Evolutionary conservation across 2,797 vertebrate genomes (phyloP), one percentile per base, ranked within the genome.

Genomic region (Liasis olivaceus): DNA sequence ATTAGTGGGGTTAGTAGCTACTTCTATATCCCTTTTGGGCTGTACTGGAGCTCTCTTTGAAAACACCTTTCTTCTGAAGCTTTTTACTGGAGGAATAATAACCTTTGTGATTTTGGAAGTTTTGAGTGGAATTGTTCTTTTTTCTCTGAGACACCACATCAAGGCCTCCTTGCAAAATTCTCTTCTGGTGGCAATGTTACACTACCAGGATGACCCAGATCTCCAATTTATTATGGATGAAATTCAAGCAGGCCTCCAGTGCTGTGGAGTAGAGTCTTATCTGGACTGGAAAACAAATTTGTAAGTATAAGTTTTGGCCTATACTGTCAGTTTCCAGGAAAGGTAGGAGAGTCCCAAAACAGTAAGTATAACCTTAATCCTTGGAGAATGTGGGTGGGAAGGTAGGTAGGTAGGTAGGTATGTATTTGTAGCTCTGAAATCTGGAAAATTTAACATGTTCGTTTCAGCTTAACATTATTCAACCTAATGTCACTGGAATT

Each of bases 181-280:
- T 28, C 98, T 99, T 97, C 94, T 96, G 17, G 81, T 96, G 2
- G 98, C 98, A 85, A 96, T 99, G 92, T 95, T 89, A 36, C 97
- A 95, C 84, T 99, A 99, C 97, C 98, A 98, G 95, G 98, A 99
- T 0, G 98, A 99, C 84, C 97, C 98, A 0, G 99, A 99, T 96
- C 96, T 99, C 92, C 97, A 94, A 92, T 99, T 99, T 97, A 97
- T 99, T 95, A 97, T 98, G 2, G 98, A 99, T 13, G 98, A 99
- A 97, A 97, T 99, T 89, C 99, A 99, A 96, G 91, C 92, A 0
- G 98, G 98, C 85, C 97, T 99, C 91, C 98, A 95, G 93, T 99
- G 99, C 97, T 99, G 99, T 0, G 99, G 99, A 77, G 98, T 97
- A 0, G 95, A 97, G 28, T 98, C 98, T 93, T 99, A 99, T 95